Conservation (phyloP, 2,888 invertebrate species). For the Heliconius cydno region DNA sequence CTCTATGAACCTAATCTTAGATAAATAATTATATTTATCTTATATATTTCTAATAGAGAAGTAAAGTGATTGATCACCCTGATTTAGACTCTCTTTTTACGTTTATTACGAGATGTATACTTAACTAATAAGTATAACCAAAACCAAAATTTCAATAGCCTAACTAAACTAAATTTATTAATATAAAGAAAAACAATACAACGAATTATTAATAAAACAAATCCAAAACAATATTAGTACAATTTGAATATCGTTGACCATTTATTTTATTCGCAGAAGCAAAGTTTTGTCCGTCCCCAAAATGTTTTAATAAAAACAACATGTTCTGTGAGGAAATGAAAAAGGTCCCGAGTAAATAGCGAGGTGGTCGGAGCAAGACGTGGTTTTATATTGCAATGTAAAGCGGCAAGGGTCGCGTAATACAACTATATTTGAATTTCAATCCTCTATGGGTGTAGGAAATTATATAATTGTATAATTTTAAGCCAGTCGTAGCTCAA, state of each 20-base stretch:
- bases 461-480: constrained; percentile 31
- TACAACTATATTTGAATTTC: constrained; percentile 65
- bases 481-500: neutral
- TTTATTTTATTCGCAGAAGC: constrained; percentile 3
- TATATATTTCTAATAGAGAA: too few relatives aligned
- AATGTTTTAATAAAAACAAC: constrained; percentile 63
- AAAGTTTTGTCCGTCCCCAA: constrained; percentile 49
- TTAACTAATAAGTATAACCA: too few relatives aligned
- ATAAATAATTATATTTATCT: too few relatives aligned
- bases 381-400: constrained; percentile 66
- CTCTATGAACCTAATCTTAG: too few relatives aligned
- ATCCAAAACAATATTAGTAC: neutral
- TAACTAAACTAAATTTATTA: neutral
- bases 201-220: too few relatives aligned
- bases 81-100: too few relatives aligned
- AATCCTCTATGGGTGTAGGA: constrained; percentile 25
- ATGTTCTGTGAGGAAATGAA: constrained; percentile 64
- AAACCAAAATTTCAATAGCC: neutral
- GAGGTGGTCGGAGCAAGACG: constrained; percentile 60
- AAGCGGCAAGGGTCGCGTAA: constrained; percentile 59
- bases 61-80: too few relatives aligned
- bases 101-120: neutral
- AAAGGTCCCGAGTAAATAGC: constrained; percentile 61
- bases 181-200: neutral
- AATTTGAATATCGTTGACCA: constrained; percentile 8